A percentile compares a stretch with the other conserved stretches of the same genome.
Conservation (phyloP, 30 jellyfish, hydroid and myxozoan species). For the Hydractinia echinata region DNA sequence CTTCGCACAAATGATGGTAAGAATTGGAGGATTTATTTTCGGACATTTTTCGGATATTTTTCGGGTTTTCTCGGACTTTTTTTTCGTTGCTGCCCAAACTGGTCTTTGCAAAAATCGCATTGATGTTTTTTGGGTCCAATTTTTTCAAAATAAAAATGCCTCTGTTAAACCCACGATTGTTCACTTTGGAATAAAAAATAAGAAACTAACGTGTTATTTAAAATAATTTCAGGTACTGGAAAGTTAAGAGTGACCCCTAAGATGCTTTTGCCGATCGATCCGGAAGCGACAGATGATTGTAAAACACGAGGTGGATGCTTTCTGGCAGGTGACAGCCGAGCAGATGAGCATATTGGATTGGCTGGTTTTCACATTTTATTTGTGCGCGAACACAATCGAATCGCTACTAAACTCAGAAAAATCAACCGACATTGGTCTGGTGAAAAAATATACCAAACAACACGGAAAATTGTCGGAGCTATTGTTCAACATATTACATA, state of each 20-base stretch:
- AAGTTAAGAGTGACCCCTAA: background rate
- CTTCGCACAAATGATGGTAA: conserved; percentile 6
- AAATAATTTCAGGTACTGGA: background rate
- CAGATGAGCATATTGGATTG: conserved; percentile 69
- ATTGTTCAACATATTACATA: conserved; percentile 75
- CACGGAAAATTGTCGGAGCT: conserved; percentile 91
- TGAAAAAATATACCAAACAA: conserved; percentile 59
- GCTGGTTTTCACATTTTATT: conserved; percentile 69
- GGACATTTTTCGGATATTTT: no score
- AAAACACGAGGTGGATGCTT: conserved; percentile 46
- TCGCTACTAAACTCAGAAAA: conserved; percentile 50
- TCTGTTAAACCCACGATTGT: no score
- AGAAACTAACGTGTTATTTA: no score
- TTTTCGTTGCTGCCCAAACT: no score
- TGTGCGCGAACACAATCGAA: conserved; percentile 88
- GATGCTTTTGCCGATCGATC: background rate
- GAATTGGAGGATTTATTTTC: background rate
- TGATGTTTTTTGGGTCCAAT: no score
- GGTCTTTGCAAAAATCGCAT: no score
- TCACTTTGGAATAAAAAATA: no score
- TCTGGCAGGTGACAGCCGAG: conserved; percentile 88
- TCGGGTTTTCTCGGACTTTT: no score
- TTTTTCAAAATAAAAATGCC: no score
- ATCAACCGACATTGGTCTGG: conserved; percentile 80
- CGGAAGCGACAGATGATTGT: background rate